Base-by-base conservation (phyloP, 2,797 vertebrate species). In the Gobio occitaniae region DNA sequence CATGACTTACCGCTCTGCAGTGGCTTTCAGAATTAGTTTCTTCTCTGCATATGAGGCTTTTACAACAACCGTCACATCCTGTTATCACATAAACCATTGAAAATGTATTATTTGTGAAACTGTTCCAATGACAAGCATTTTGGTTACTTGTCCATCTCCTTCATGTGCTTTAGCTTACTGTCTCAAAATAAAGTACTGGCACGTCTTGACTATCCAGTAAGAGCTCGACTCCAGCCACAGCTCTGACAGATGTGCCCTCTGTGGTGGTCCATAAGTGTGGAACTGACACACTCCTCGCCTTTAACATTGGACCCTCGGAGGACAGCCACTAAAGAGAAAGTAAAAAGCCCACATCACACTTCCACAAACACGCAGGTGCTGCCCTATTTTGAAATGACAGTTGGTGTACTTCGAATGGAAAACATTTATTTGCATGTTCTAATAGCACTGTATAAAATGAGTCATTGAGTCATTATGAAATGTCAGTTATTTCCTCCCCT, bases 41-140 rank as follows among this genome's bases (percentile, higher is more conserved):
- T 96, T 97, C 59, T 96, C 90, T 1, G 68, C 90, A 11, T 96
- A 98, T 50, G 94, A 94, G 32, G 94, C 93, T 48, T 89, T 92
- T 84, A 96, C n/a, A 0, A 92, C 88, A 1, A 95, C 87, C 0
- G 19, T 85, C 78, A 95, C 83, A 21, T 93, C 92, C 97, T 97
- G 41, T 21, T 87, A 17, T 69, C 21, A 82, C 9, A 89, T 21
- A 84, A 65, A 71, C 8, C 41, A 48, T 4, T 48, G 13, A 54
- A 63, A 41, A 16, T 44, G 13, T 9, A n/a, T 21, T 48, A 4
- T 4, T 15, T 4, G 9, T 69, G 29, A 36, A 66, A 66, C 32
- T 36, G 56, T 7, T 6, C 3, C 32, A 32, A 17, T 50, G 19
- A 81, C 11, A 71, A 21, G 13, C 21, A 25, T 11, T 52, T 50